These are phyloP conservation scores for Galemys pyrenaicus DNA, from an alignment of 2,113 vertebrate species.

Conservation along the genomic window DNA sequence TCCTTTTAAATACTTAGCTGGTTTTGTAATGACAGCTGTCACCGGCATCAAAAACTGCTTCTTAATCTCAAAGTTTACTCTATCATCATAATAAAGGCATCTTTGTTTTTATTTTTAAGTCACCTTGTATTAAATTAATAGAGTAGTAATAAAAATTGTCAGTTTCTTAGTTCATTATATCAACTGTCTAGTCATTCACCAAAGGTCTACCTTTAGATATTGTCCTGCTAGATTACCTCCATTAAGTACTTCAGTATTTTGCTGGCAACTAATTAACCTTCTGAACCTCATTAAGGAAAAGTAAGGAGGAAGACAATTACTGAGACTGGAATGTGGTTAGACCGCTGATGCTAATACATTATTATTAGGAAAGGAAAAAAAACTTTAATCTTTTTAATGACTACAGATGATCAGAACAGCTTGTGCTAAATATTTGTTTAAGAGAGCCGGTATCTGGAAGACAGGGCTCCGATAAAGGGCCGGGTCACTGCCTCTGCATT, in stretches of 20 bases:
- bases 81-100: neutral
- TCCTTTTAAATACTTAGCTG: neutral
- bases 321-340: slow-evolving; percentile 51
- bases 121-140: neutral
- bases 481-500: slow-evolving; percentile 5
- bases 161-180: slow-evolving; percentile 25
- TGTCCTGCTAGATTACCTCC: slow-evolving; percentile 55
- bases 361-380: slow-evolving; percentile 52
- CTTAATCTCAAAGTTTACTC: neutral
- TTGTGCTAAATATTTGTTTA: slow-evolving; percentile 64
- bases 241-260: slow-evolving; percentile 68
- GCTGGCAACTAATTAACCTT: slow-evolving; percentile 74
- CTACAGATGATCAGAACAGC: slow-evolving; percentile 46
- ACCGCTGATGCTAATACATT: slow-evolving; percentile 43
- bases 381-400: slow-evolving; percentile 59
- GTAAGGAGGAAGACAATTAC: slow-evolving; percentile 62
- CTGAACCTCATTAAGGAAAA: slow-evolving; percentile 67
- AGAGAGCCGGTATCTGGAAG: neutral
- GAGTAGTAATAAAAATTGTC: neutral
- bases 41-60: neutral
- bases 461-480: neutral
- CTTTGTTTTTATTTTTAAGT: slow-evolving; percentile 18
- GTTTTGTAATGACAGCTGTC: neutral
- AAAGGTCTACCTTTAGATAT: slow-evolving; percentile 55
- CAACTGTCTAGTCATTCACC: slow-evolving; percentile 41